Percentiles rank a stretch among this genome's conserved stretches.
Evolutionary conservation across 2,797 vertebrate species (phyloP).

Genomic region (Microtus obscurus): DNA sequence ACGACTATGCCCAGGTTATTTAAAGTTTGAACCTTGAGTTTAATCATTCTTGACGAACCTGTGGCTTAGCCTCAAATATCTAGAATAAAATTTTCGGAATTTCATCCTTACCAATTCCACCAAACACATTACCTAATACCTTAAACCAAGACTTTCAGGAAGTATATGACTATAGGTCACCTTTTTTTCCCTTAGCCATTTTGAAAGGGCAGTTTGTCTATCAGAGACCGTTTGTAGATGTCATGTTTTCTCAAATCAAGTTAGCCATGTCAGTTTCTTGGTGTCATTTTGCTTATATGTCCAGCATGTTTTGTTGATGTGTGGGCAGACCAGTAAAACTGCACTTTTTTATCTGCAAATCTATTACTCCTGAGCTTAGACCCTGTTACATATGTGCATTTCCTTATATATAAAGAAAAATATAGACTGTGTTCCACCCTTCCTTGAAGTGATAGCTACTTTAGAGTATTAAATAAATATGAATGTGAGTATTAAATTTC

Average conservation of each 20-base stretch:
- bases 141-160: slow-evolving; percentile 51
- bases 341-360: neutral
- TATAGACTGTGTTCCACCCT: neutral
- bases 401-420: neutral
- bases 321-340: slow-evolving; percentile 30
- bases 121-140: slow-evolving; percentile 18
- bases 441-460: slow-evolving; percentile 34
- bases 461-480: slow-evolving; percentile 51
- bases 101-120: slow-evolving; percentile 31
- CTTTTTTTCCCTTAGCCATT: neutral
- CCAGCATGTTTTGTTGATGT: slow-evolving; percentile 45
- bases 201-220: slow-evolving; percentile 5
- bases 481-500: slow-evolving; percentile 57
- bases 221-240: slow-evolving; percentile 20
- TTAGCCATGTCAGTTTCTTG: neutral
- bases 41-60: slow-evolving; percentile 49
- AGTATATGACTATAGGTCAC: neutral
- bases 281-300: slow-evolving; percentile 11
- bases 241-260: slow-evolving; percentile 32
- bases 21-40: slow-evolving; percentile 65
- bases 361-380: slow-evolving; percentile 38
- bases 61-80: slow-evolving; percentile 33
- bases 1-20: neutral
- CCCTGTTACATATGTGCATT: neutral
- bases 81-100: slow-evolving; percentile 36